Conservation (phyloP, 2,888 invertebrate genomes). For the Caenorhabditis sp. region DNA sequence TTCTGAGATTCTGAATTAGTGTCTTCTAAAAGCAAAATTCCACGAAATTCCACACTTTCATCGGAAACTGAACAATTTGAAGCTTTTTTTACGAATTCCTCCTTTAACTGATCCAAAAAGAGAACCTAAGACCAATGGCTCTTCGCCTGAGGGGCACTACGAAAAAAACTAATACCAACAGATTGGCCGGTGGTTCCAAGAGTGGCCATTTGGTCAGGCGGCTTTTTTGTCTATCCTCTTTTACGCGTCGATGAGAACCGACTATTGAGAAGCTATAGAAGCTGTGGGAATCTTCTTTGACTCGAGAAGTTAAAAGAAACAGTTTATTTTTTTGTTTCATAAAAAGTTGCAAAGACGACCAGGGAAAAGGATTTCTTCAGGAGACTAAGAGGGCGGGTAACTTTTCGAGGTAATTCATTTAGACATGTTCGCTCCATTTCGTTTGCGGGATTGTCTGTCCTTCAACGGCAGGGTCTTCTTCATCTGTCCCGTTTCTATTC, state of each 20-base stretch:
- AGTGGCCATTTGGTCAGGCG: constrained; percentile 50
- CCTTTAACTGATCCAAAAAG: constrained; percentile 32
- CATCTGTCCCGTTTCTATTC: constrained; percentile 28
- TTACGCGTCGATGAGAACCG: constrained; percentile 28
- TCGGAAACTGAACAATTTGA: not conserved
- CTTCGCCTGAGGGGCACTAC: constrained; percentile 9
- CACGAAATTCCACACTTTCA: not conserved
- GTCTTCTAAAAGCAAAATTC: too few relatives aligned
- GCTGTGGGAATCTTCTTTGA: constrained; percentile 41
- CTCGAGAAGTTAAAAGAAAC: constrained; percentile 15
- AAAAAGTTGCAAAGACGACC: constrained; percentile 1
- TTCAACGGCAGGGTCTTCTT: constrained; percentile 35
- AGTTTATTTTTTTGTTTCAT: too few relatives aligned
- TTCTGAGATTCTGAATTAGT: too few relatives aligned
- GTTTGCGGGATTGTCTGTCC: constrained; percentile 57
- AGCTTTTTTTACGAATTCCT: not conserved
- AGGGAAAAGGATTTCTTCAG: not conserved
- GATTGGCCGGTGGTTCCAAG: constrained; percentile 53
- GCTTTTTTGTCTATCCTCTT: constrained; percentile 14
- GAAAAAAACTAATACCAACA: constrained; percentile 59
- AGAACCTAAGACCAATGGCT: constrained; percentile 1
- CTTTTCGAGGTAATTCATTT: constrained; percentile 65
- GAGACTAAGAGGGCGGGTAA: constrained; percentile 32
- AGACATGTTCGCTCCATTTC: constrained; percentile 58
- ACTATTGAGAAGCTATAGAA: too few relatives aligned